Percentiles rank a stretch among this genome's conserved stretches.
phyloP scores from a whole-genome alignment of 1,140 invertebrate genomes.

The Pogonomyrmex barbatus region DNA sequence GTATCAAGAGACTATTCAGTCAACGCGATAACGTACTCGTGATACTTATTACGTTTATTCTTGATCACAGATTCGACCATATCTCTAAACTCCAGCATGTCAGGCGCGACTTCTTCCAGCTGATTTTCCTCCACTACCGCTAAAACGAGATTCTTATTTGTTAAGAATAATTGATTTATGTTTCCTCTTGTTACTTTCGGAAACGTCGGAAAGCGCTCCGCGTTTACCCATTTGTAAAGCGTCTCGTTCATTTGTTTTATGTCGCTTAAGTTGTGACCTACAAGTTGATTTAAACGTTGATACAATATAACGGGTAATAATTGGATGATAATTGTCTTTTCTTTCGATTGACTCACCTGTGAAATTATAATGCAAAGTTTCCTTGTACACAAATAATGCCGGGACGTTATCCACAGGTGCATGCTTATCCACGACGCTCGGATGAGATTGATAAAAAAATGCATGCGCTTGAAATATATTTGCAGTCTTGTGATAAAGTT shows the following conservation, averaged over 20 bases:
- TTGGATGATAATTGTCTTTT: slow-evolving; percentile 33
- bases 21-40: slow-evolving; percentile 87
- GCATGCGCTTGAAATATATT: slow-evolving; percentile 92
- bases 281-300: slow-evolving; percentile 47
- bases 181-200: slow-evolving; percentile 94
- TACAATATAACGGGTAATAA: slow-evolving; percentile 14
- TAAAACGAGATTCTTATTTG: slow-evolving; percentile 94
- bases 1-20: neutral
- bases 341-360: slow-evolving; percentile 85
- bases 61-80: slow-evolving; percentile 94
- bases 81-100: slow-evolving; percentile 94
- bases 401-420: slow-evolving; percentile 89
- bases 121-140: slow-evolving; percentile 96
- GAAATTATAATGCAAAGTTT: slow-evolving; percentile 90
- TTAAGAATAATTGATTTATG: slow-evolving; percentile 93
- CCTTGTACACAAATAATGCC: slow-evolving; percentile 94
- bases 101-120: slow-evolving; percentile 91
- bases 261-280: slow-evolving; percentile 85
- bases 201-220: slow-evolving; percentile 96
- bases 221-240: slow-evolving; percentile 94
- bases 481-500: slow-evolving; percentile 91
- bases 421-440: slow-evolving; percentile 89
- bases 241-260: slow-evolving; percentile 88
- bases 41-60: slow-evolving; percentile 91
- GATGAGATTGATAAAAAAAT: slow-evolving; percentile 94